Conservation (phyloP, 2,797 vertebrate species). For the Lagocephalus sceleratus region DNA sequence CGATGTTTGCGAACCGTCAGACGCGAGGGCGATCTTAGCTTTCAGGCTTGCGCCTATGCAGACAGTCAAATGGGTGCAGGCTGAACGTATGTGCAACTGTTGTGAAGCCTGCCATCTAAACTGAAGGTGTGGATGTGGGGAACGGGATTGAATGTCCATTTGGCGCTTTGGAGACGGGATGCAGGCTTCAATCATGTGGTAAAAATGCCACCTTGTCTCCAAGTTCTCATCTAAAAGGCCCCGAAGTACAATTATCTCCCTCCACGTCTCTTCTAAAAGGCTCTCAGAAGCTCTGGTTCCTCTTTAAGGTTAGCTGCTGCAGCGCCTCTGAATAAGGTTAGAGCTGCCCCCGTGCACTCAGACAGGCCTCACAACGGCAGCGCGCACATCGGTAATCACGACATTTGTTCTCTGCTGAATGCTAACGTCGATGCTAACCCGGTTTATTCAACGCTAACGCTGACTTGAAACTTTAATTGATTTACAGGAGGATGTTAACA, state of each 20-base stretch:
- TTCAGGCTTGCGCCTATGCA: too few species aligned
- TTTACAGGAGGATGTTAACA: slow-evolving; percentile 69
- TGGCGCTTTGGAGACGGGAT: slow-evolving; percentile 23
- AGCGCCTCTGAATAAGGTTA: slow-evolving; percentile 50
- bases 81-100: slow-evolving; percentile 6
- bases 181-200: slow-evolving; percentile 10
- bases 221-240: slow-evolving; percentile 39
- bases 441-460: slow-evolving; percentile 61
- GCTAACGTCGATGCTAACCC: slow-evolving; percentile 70
- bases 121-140: slow-evolving; percentile 45
- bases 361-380: slow-evolving; percentile 57
- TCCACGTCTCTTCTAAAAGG: slow-evolving; percentile 22
- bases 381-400: slow-evolving; percentile 71
- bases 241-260: slow-evolving; percentile 49
- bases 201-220: slow-evolving; percentile 32
- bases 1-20: too few species aligned
- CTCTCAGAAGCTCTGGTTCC: slow-evolving; percentile 31
- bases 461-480: slow-evolving; percentile 71
- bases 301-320: slow-evolving; percentile 4
- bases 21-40: too few species aligned
- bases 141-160: slow-evolving; percentile 8
- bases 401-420: slow-evolving; percentile 76
- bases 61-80: slow-evolving; percentile 5
- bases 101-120: slow-evolving; percentile 3
- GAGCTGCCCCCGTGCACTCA: slow-evolving; percentile 40